These are phyloP conservation scores for Neodontobutis hainanensis DNA, from an alignment of 2,113 vertebrate species.

Conservation along the genomic window DNA sequence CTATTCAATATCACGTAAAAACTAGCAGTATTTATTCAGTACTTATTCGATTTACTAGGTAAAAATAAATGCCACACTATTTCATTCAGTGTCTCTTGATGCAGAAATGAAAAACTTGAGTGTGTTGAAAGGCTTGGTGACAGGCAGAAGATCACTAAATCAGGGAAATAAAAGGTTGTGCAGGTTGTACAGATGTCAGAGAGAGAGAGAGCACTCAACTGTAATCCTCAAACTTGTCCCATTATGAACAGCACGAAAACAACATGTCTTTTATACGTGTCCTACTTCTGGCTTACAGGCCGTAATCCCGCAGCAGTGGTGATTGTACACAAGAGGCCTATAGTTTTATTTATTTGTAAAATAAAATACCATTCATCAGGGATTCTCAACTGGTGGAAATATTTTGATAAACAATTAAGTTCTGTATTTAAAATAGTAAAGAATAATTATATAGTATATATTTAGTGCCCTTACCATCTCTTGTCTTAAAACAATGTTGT, in stretches of 20 bases:
- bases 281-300: slow-evolving; percentile 59
- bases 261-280: slow-evolving; percentile 27
- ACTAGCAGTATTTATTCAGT: no score
- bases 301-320: slow-evolving; percentile 46
- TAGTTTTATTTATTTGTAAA: background rate
- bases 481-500: no score
- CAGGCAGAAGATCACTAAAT: slow-evolving; percentile 52
- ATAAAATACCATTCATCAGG: no score
- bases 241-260: slow-evolving; percentile 44
- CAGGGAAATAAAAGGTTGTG: slow-evolving; percentile 56
- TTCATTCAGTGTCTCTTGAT: slow-evolving; percentile 6
- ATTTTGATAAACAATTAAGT: no score
- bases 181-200: slow-evolving; percentile 59
- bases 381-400: no score
- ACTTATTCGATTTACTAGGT: no score
- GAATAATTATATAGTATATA: no score
- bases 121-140: slow-evolving; percentile 38
- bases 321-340: slow-evolving; percentile 8
- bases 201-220: slow-evolving; percentile 35
- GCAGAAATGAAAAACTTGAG: slow-evolving; percentile 17
- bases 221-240: slow-evolving; percentile 63
- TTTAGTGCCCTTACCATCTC: no score
- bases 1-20: no score
- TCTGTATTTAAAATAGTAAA: no score
- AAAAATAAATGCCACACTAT: no score